Evolutionary conservation across 2,113 vertebrate genomes (phyloP).

Genomic region (Rhynchomys soricoides): DNA sequence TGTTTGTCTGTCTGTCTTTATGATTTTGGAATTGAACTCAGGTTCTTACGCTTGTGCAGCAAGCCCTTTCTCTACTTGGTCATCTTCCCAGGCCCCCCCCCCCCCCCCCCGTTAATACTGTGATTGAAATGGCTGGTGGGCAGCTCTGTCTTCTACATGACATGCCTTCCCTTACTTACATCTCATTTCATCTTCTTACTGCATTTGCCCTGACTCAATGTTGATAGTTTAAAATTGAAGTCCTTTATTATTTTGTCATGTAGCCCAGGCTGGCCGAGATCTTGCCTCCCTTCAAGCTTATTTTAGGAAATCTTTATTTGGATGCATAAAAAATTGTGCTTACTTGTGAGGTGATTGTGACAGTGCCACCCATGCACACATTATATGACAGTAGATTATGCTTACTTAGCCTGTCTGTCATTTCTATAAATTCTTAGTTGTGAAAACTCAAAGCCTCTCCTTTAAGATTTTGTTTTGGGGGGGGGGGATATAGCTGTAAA

Average conservation of each 20-base stretch:
- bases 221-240: background rate
- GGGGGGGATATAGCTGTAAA: background rate
- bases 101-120: background rate
- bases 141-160: background rate
- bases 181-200: background rate
- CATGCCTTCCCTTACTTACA: background rate
- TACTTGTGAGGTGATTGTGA: background rate
- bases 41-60: no score
- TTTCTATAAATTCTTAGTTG: background rate
- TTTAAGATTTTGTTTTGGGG: background rate
- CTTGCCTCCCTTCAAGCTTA: background rate
- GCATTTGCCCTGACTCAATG: background rate
- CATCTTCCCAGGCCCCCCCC: background rate
- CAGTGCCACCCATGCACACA: background rate
- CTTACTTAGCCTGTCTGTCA: background rate
- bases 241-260: background rate
- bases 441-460: background rate
- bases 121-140: background rate
- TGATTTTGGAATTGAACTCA: background rate
- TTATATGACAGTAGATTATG: background rate
- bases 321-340: background rate
- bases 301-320: background rate
- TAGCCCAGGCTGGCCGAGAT: background rate
- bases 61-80: no score
- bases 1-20: background rate